These are phyloP conservation scores for Bilobella aurantiaca DNA, from an alignment of 1,140 invertebrate species.

Conservation along the genomic window DNA sequence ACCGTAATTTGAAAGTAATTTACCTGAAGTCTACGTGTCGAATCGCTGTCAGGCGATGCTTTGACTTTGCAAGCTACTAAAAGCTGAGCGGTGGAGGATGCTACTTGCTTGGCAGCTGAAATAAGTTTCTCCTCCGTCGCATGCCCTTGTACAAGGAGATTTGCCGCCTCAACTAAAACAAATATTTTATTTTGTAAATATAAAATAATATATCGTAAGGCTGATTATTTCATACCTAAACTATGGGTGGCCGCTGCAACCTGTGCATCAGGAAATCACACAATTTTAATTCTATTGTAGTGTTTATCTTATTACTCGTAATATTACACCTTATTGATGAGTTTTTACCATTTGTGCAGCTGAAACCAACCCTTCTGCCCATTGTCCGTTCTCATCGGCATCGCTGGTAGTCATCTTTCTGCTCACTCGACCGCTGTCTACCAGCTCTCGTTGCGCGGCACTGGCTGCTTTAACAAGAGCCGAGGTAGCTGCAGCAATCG, in stretches of 20 bases:
- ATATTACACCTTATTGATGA: too few relatives aligned
- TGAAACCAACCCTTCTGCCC: constrained; percentile 95
- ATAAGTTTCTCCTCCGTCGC: constrained; percentile 86
- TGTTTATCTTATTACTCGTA: background rate
- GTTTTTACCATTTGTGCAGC: constrained; percentile 60
- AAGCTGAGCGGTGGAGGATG: constrained; percentile 90
- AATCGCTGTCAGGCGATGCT: constrained; percentile 86
- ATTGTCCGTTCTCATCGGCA: constrained; percentile 91
- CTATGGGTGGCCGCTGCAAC: constrained; percentile 93
- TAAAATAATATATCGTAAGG: background rate
- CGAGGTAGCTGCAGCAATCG: constrained; percentile 91
- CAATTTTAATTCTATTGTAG: background rate
- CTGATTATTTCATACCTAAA: background rate
- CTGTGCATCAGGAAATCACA: constrained; percentile 44
- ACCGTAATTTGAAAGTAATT: constrained; percentile 12
- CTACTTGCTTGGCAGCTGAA: constrained; percentile 92
- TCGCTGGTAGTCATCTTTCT: constrained; percentile 61
- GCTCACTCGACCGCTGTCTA: constrained; percentile 68
- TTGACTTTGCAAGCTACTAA: constrained; percentile 97
- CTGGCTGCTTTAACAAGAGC: constrained; percentile 92
- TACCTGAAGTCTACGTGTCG: constrained; percentile 77
- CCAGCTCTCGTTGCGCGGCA: constrained; percentile 85
- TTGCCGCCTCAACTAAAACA: constrained; percentile 89
- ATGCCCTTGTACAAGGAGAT: constrained; percentile 88
- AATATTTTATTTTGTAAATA: constrained; percentile 1